These are phyloP conservation scores for Bettongia penicillata DNA, from an alignment of 2,113 vertebrate genomes.

Conservation along the genomic window DNA sequence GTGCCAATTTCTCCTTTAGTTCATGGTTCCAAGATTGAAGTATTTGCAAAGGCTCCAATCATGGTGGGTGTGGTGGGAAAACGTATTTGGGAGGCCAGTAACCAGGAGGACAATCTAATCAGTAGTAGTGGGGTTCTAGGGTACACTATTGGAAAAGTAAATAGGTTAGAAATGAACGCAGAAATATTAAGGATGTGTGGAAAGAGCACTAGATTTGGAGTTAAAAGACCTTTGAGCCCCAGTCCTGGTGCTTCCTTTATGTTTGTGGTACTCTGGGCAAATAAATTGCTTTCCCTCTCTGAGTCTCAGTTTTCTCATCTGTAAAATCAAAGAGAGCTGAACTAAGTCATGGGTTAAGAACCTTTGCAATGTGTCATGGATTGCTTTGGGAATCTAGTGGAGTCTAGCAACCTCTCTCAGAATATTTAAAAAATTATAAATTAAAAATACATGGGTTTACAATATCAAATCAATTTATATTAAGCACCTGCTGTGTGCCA, in stretches of 20 bases:
- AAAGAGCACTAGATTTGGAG: neutral
- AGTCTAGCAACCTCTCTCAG: neutral
- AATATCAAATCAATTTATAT: neutral
- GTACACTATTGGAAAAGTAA: neutral
- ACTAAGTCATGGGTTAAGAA: neutral
- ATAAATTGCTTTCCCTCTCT: neutral
- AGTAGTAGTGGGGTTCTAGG: neutral
- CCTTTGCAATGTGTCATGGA: neutral
- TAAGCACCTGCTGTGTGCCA: neutral
- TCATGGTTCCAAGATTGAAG: fast-evolving
- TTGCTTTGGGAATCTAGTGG: neutral
- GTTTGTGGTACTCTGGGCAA: neutral
- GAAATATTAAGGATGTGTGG: neutral
- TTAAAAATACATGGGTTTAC: neutral
- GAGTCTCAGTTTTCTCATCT: neutral
- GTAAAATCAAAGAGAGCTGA: neutral
- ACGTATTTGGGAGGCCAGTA: neutral
- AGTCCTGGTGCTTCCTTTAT: neutral
- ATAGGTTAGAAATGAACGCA: neutral
- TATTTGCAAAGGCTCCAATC: neutral
- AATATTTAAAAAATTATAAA: neutral
- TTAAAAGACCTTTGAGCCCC: neutral
- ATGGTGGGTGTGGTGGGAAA: neutral
- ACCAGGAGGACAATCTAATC: neutral
- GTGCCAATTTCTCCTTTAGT: neutral